Evolutionary conservation across 2,888 invertebrate genomes (phyloP), one percentile per base, ranked within the genome.

Genomic region (Eugnorisma glareosa): DNA sequence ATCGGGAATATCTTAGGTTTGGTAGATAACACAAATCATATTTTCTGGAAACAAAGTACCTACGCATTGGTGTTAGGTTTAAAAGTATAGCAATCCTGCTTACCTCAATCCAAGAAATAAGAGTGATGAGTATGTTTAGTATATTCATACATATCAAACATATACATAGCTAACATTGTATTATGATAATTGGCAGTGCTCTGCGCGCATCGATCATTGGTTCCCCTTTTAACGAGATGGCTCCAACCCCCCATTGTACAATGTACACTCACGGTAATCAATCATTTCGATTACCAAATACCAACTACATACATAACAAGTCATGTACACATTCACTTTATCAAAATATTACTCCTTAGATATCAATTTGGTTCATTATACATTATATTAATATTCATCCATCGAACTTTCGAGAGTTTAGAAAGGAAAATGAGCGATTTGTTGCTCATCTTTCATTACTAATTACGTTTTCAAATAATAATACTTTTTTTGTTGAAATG

Each of bases 181-280:
- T 90, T 90, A 90, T 90, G 85, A 89, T 90, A 90, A 90, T 89
- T 90, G 89, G 86, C 69, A 54, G 73, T 70, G 74, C 84, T 86
- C 75, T 63, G 67, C 77, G 74, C 83, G 75, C 89, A 90, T 90
- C 90, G 90, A 90, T 90, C 90, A 90, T 82, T 82, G 85, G 79
- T 81, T 86, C 86, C 86, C 84, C 85, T 80, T 67, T 75, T 78
- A 81, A 57, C 67, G 83, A 86, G 83, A 89, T 89, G 82, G 82
- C 82, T 82, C 80, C 81, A 66, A 83, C 76, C 84, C 83, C 82
- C 83, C 73, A 61, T 21, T 21, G 35, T 61, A 59, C 59, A 79
- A 83, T 89, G 82, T 88, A 84, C 79, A 79, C 85, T 82, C 84
- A 70, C 67, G 73, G 83, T 85, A 87, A 89, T 89, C 89, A 90